Evolutionary conservation across 2,113 vertebrate species (phyloP).

Genomic region (Seriola rivoliana): DNA sequence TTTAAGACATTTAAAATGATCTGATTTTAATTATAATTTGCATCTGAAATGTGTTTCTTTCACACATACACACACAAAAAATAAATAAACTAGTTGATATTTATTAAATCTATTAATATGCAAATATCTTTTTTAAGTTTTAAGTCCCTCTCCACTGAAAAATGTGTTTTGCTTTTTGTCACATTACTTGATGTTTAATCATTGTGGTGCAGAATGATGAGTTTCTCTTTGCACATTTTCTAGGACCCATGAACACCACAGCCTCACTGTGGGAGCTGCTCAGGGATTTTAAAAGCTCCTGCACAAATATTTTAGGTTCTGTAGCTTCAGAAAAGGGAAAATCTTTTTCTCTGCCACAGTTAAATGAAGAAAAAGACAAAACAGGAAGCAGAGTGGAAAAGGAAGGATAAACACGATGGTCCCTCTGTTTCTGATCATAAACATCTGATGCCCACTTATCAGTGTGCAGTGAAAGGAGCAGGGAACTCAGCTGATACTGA

Average conservation of each 20-base stretch:
- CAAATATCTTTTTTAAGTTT: neutral
- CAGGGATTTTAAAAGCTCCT: neutral
- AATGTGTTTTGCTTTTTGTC: neutral
- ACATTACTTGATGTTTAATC: neutral
- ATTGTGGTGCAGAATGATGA: too few species aligned
- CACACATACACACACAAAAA: neutral
- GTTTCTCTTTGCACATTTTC: neutral
- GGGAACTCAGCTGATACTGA: neutral
- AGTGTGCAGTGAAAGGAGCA: neutral
- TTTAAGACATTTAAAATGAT: neutral
- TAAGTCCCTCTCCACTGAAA: too few species aligned
- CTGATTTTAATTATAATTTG: slow-evolving; percentile 10
- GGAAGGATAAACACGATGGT: neutral
- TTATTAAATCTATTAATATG: neutral
- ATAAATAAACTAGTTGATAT: neutral
- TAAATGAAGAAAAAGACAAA: neutral
- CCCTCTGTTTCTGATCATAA: neutral
- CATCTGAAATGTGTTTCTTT: neutral
- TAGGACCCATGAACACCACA: too few species aligned
- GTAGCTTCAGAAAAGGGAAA: neutral
- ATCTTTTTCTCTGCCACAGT: neutral
- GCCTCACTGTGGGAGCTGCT: neutral
- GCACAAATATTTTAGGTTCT: neutral
- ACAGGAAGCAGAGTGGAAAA: neutral
- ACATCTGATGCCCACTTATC: neutral